Percentiles rank a stretch among this genome's conserved stretches.
Evolutionary conservation across 1,140 invertebrate genomes (phyloP).

Genomic region (Hylyphantes graminicola): DNA sequence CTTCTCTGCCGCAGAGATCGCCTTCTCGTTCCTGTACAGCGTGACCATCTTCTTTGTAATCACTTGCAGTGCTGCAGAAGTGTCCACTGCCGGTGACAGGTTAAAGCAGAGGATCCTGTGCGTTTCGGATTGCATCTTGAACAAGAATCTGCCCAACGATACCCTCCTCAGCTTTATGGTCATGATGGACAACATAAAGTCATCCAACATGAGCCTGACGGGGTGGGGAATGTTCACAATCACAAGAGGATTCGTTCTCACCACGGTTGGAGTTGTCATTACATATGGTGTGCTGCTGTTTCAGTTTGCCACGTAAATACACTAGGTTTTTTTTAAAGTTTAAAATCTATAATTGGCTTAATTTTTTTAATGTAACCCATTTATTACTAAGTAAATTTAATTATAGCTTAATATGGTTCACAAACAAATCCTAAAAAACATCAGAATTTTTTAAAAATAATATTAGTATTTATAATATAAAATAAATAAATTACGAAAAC

Average conservation of each 20-base stretch:
- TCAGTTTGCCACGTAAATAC: conserved; percentile 18
- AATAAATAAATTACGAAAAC: too few species aligned
- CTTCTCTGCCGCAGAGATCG: conserved; percentile 2
- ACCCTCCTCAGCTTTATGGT: conserved; percentile 17
- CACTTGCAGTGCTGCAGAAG: conserved; percentile 25
- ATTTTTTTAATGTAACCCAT: too few species aligned
- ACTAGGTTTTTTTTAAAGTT: not conserved
- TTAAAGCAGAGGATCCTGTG: conserved; percentile 30
- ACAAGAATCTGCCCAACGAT: conserved; percentile 25
- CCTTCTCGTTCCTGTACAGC: conserved; percentile 4
- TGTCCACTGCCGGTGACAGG: conserved; percentile 5
- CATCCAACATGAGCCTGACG: conserved; percentile 16
- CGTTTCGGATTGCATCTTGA: conserved; percentile 20
- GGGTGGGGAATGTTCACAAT: conserved; percentile 56
- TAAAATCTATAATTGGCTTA: not conserved
- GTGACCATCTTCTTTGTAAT: conserved; percentile 15
- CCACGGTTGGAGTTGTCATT: conserved; percentile 43
- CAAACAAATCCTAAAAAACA: too few species aligned
- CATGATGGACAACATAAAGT: conserved; percentile 31
- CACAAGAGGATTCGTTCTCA: conserved; percentile 44
- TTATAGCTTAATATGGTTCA: too few species aligned
- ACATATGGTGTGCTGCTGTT: conserved; percentile 51
- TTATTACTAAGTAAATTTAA: too few species aligned
- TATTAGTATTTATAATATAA: too few species aligned
- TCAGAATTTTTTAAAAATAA: too few species aligned